Conservation (phyloP, 2,113 vertebrate species). For the Daubentonia madagascariensis region DNA sequence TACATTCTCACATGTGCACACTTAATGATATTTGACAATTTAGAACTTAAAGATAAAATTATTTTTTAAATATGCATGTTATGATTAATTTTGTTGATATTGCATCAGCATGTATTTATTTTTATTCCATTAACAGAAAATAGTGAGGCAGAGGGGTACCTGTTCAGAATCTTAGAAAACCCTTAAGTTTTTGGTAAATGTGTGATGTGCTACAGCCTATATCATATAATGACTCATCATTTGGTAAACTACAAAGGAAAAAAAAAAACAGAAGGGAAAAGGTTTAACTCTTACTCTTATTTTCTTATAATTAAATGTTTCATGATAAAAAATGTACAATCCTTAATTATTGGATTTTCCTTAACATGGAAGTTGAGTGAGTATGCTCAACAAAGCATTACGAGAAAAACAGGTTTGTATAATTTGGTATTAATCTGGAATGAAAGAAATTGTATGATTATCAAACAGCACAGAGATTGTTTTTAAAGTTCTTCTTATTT, state of each 20-base stretch:
- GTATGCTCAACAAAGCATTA: neutral
- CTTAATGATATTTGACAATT: neutral
- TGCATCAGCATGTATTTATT: neutral
- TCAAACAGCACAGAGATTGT: neutral
- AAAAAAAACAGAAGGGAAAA: conserved; percentile 19
- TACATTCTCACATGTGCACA: neutral
- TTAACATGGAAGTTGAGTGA: neutral
- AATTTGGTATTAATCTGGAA: conserved; percentile 10
- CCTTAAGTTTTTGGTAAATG: neutral
- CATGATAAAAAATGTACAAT: conserved; percentile 12
- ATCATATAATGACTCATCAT: conserved; percentile 41
- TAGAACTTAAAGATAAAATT: neutral
- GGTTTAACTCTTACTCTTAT: neutral
- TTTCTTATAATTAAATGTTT: conserved; percentile 45
- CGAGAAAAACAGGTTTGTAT: conserved; percentile 32
- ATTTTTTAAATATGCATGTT: neutral
- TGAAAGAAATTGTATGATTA: neutral
- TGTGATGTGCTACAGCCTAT: conserved; percentile 36
- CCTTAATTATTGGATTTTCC: conserved; percentile 13
- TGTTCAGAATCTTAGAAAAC: conserved; percentile 41
- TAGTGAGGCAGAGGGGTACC: neutral
- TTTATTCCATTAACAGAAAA: conserved; percentile 42
- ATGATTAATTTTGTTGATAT: neutral
- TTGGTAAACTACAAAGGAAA: conserved; percentile 8
- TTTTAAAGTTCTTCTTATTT: neutral